Evolutionary conservation across 2,113 vertebrate genomes (phyloP).

Genomic region (Heterochromis multidens): DNA sequence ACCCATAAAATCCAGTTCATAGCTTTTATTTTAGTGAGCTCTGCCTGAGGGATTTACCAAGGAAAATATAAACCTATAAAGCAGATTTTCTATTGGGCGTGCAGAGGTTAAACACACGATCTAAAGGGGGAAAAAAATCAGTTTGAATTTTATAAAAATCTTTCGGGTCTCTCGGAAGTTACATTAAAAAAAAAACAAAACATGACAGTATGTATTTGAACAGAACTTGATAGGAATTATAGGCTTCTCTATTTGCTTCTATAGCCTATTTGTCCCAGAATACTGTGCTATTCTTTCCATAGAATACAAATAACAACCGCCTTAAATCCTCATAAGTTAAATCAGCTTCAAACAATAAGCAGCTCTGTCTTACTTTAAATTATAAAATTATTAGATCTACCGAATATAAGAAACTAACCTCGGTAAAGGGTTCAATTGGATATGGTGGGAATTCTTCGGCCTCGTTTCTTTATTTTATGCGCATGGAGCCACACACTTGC

Average conservation of each 20-base stretch:
- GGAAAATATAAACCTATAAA: background rate
- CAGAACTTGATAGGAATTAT: background rate
- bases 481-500: background rate
- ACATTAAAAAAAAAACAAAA: background rate
- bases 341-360: background rate
- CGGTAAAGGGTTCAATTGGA: background rate
- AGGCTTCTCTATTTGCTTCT: background rate
- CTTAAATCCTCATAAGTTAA: background rate
- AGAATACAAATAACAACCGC: background rate
- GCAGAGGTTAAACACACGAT: background rate
- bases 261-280: background rate
- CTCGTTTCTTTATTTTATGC: background rate
- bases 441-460: background rate
- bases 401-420: background rate
- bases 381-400: background rate
- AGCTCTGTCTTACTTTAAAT: background rate
- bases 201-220: background rate
- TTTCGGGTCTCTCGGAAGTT: background rate
- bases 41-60: background rate
- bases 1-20: background rate
- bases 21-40: background rate
- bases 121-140: background rate
- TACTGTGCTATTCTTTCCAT: too few relatives aligned
- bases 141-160: background rate
- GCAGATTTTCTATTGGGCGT: background rate